Percentiles rank a stretch among this genome's conserved stretches.
These are phyloP conservation scores for Sminthurides aquaticus DNA, from an alignment of 2,888 invertebrate genomes.

Conservation along the genomic window DNA sequence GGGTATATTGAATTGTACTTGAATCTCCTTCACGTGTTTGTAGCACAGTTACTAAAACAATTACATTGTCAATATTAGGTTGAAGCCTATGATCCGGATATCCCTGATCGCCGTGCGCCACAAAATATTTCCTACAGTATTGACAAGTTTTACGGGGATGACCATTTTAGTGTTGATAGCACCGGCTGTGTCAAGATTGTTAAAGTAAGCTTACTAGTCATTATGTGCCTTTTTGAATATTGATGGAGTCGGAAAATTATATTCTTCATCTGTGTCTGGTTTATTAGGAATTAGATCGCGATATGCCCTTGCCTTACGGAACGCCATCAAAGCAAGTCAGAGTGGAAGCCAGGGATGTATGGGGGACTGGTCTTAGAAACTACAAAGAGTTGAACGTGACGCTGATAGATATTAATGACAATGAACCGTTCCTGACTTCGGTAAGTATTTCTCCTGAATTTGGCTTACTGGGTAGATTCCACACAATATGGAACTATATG, in stretches of 20 bases:
- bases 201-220: conserved; percentile 47
- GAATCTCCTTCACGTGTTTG: too few species aligned
- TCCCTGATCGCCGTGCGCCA: conserved; percentile 63
- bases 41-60: neutral
- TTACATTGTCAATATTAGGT: conserved; percentile 47
- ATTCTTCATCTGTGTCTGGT: too few species aligned
- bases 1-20: conserved; percentile 48
- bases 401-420: conserved; percentile 81
- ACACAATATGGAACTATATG: neutral
- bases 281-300: conserved; percentile 75
- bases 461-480: too few species aligned
- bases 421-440: conserved; percentile 77
- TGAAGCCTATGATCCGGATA: conserved; percentile 77
- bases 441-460: neutral
- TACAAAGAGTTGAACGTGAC: conserved; percentile 60
- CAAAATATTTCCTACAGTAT: conserved; percentile 71
- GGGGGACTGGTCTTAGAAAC: conserved; percentile 57
- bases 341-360: conserved; percentile 66
- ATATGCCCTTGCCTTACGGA: conserved; percentile 78
- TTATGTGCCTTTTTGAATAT: neutral
- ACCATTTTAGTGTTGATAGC: conserved; percentile 62
- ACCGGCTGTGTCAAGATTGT: conserved; percentile 60
- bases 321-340: conserved; percentile 66
- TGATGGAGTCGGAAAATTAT: neutral
- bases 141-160: conserved; percentile 61